These are phyloP conservation scores for Anoplopoma fimbria DNA, from an alignment of 2,113 vertebrate species.

Conservation along the genomic window DNA sequence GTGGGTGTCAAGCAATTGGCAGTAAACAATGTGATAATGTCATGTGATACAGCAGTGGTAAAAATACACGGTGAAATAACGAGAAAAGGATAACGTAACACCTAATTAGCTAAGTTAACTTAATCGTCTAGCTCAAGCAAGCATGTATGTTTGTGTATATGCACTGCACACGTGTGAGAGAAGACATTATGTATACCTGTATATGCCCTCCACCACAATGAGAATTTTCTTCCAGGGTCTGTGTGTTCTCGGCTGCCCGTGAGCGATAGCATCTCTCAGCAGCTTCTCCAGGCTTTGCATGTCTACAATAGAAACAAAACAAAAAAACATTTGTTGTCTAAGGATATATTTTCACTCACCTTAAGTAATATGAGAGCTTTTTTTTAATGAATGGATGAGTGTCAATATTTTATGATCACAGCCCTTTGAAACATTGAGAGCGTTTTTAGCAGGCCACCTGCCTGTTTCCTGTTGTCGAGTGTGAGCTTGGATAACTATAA, in stretches of 20 bases:
- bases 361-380: neutral
- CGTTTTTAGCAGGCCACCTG: neutral
- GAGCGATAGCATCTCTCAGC: slow-evolving; percentile 94
- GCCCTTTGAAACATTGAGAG: neutral
- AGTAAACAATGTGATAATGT: neutral
- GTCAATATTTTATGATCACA: slow-evolving; percentile 37
- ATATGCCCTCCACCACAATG: slow-evolving; percentile 97
- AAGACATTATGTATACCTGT: slow-evolving; percentile 86
- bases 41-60: slow-evolving; percentile 2
- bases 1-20: neutral
- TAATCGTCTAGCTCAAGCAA: neutral
- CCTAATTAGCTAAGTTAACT: neutral
- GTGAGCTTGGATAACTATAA: neutral
- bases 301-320: slow-evolving; percentile 80
- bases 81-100: slow-evolving; percentile 5
- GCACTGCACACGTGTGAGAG: neutral
- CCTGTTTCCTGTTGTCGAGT: neutral
- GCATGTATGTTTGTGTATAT: neutral
- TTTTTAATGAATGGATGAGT: slow-evolving; percentile 12
- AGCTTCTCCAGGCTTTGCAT: slow-evolving; percentile 99
- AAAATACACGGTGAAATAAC: neutral
- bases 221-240: slow-evolving; percentile 99
- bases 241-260: slow-evolving; percentile 95
- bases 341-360: neutral
- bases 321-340: neutral